Conservation (phyloP, 2,888 invertebrate species). For the Opisthograptis luteolata region DNA sequence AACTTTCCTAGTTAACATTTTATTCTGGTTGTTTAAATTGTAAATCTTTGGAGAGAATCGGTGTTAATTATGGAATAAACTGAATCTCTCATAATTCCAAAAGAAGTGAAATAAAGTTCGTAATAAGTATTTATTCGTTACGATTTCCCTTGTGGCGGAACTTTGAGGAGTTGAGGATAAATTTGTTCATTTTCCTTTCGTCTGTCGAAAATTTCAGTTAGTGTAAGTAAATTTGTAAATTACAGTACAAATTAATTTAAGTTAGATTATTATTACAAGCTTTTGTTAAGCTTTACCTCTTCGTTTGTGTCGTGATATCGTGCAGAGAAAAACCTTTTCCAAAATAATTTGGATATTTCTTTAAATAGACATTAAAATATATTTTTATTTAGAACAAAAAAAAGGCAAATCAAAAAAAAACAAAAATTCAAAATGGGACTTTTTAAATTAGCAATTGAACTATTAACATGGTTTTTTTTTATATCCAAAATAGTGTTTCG, state of each 20-base stretch:
- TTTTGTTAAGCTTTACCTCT: too few relatives aligned
- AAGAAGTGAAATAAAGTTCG: conserved; percentile 22
- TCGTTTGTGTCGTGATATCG: too few relatives aligned
- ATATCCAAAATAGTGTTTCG: too few relatives aligned
- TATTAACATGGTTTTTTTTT: too few relatives aligned
- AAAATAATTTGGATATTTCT: too few relatives aligned
- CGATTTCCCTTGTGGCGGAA: conserved; percentile 25
- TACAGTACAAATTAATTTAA: conserved; percentile 8
- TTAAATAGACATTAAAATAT: too few relatives aligned
- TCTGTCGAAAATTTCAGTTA: conserved; percentile 7
- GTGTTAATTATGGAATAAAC: conserved; percentile 28
- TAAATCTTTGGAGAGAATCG: conserved; percentile 18
- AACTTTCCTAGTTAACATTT: conserved; percentile 17
- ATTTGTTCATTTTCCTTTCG: conserved; percentile 16
- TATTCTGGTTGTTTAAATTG: conserved; percentile 15
- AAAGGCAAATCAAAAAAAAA: too few relatives aligned
- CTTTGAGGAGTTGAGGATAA: conserved; percentile 5
- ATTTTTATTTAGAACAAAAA: too few relatives aligned
- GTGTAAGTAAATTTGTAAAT: conserved; percentile 5
- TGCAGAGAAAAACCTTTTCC: too few relatives aligned
- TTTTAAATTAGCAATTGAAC: too few relatives aligned
- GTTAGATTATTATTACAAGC: too few relatives aligned
- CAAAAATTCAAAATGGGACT: too few relatives aligned
- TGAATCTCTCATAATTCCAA: conserved; percentile 20
- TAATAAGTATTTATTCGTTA: conserved; percentile 27